These are phyloP conservation scores for Hanleya hanleyi DNA, from an alignment of 2,888 invertebrate species.

Conservation along the genomic window DNA sequence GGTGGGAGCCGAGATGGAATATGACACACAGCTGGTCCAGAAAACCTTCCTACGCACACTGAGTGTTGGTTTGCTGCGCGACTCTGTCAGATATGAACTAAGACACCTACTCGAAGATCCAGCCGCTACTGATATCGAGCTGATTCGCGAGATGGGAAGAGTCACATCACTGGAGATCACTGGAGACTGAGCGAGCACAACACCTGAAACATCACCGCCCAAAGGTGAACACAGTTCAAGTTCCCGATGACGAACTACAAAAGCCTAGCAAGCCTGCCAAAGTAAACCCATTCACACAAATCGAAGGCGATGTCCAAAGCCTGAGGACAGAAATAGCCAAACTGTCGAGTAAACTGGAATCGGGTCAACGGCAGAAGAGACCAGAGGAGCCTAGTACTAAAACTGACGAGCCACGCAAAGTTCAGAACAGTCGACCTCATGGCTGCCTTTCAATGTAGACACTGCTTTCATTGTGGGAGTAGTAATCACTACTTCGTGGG, in stretches of 20 bases:
- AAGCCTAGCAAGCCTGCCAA: not conserved
- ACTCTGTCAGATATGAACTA: constrained; percentile 14
- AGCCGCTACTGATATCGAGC: constrained; percentile 5
- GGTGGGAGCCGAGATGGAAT: constrained; percentile 4
- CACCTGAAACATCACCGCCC: not conserved
- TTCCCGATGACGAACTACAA: not conserved
- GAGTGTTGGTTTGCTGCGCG: not conserved
- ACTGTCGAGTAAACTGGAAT: not conserved
- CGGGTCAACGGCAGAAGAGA: no score
- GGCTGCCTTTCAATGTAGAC: not conserved
- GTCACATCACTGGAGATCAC: constrained; percentile 8
- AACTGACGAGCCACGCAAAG: no score
- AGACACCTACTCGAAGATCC: constrained; percentile 5
- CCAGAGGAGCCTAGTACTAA: no score
- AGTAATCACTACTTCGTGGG: constrained; percentile 3
- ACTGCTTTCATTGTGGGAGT: constrained; percentile 5
- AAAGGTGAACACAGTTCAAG: not conserved
- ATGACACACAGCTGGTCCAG: constrained; percentile 7
- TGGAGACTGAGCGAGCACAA: constrained; percentile 11
- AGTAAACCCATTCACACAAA: not conserved
- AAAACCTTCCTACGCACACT: constrained; percentile 8
- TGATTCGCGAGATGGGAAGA: constrained; percentile 3
- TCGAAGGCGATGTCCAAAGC: not conserved
- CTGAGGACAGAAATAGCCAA: not conserved
- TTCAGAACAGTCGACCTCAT: not conserved